Base-by-base conservation (phyloP, 2,888 invertebrate genomes). In the Epistrophe grossulariae region DNA sequence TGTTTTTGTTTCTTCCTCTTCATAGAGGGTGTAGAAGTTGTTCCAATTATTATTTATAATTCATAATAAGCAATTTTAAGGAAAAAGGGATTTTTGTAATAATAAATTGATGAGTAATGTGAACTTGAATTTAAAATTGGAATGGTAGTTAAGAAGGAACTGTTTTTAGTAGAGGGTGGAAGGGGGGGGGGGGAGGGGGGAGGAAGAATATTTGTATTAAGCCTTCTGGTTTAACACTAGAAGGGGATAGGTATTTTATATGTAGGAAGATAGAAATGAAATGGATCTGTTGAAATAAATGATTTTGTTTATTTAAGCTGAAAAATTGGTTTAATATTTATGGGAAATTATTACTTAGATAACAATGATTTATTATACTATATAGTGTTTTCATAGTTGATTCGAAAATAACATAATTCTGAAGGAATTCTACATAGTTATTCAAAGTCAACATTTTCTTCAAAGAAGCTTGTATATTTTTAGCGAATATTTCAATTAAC, bases 11-110 rank as follows among this genome's bases (percentile, higher is more conserved):
- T 43, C 28, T 8, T 8, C 24, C 1, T 13, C 24, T 13, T 13
- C 52, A 52, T 11, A 31, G 10, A 13, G 15, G 24, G 31, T 50
- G 28, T 43, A 7, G n/a, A 60, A 24, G 45, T 57, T 48, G 43
- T 66, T 79, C 76, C 62, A 79, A 84, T 70, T 68, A 70, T 50
- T 24, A 60, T 60, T 62, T 62, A 70, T 79, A 71, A 79, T 76
- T 79, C 79, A 79, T 71, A 76, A 74, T 83, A 78, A 79, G 74
- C 83, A 74, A 50, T 71, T 76, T 84, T 71, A 38, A 68, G 19
- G 60, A 60, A 78, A n/a, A 73, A 83, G 66, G 73, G 60, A 68
- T 78, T 81, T 52, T 19, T 73, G 24, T 59, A 15, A 68, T 78
- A 68, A 73, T 78, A 78, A 73, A 73, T 78, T 78, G 72, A 78